Conservation (phyloP, 2,888 invertebrate species). For the Melolontha melolontha region DNA sequence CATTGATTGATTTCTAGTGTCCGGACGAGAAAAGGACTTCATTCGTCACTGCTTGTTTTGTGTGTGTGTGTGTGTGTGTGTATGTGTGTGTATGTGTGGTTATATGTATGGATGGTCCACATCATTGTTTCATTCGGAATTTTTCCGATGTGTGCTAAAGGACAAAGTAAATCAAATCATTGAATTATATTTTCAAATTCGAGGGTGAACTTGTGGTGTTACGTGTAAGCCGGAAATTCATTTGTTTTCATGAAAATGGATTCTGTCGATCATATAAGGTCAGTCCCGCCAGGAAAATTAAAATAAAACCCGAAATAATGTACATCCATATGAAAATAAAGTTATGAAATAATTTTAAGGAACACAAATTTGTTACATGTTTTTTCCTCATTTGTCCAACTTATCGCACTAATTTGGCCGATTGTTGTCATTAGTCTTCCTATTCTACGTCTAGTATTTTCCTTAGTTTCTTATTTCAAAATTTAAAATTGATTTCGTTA, state of each 20-base stretch:
- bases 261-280: too few species aligned
- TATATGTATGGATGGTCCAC: not conserved
- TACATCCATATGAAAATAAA: too few species aligned
- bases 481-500: too few species aligned
- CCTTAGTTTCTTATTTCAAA: too few species aligned
- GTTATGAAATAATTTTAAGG: too few species aligned
- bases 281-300: too few species aligned
- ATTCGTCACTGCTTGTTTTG: slow-evolving; percentile 33
- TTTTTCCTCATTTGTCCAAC: too few species aligned
- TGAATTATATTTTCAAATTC: slow-evolving; percentile 3
- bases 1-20: slow-evolving; percentile 38
- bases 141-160: not conserved
- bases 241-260: not conserved
- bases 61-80: not conserved
- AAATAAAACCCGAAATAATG: too few species aligned
- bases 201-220: not conserved
- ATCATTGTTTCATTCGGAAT: slow-evolving; percentile 1
- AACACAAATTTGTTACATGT: too few species aligned
- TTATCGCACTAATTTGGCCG: too few species aligned
- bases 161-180: slow-evolving; percentile 1
- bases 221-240: not conserved
- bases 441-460: too few species aligned
- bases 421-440: too few species aligned
- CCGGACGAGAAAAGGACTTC: slow-evolving; percentile 32
- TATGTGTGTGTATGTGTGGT: not conserved